Base-by-base conservation (phyloP, 2,888 invertebrate species). In the Pycnomerus fuliginosus region DNA sequence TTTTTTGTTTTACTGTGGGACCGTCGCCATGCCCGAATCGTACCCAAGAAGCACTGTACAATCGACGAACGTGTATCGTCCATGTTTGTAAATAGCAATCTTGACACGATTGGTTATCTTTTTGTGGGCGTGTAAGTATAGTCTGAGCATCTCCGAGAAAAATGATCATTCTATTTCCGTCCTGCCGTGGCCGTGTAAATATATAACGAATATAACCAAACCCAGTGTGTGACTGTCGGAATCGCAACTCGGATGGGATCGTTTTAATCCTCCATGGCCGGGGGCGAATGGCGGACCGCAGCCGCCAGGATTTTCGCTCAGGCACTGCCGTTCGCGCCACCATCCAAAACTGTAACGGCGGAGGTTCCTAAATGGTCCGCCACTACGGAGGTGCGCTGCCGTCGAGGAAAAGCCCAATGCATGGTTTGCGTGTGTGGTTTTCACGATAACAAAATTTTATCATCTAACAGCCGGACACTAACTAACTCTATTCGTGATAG, bases 231-330 rank as follows among this genome's bases (percentile, higher is more conserved):
- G n/a, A n/a, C n/a, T n/a, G n/a, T n/a, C n/a, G n/a, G n/a, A n/a
- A n/a, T n/a, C n/a, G n/a, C n/a, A n/a, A n/a, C n/a, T n/a, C n/a
- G n/a, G n/a, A n/a, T n/a, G n/a, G n/a, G n/a, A n/a, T n/a, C n/a
- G n/a, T n/a, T n/a, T n/a, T n/a, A n/a, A n/a, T n/a, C n/a, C n/a
- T n/a, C n/a, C n/a, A n/a, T n/a, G n/a, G n/a, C n/a, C n/a, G n/a
- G n/a, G 44, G 46, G 44, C 33, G 44, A 47, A 25, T 67, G 78
- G 56, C 76, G 76, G 44, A 72, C 66, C 60, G 77, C 79, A 47
- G 73, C 78, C 53, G 70, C 79, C 41, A 65, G 79, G 41, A 76
- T 79, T 45, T 76, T 72, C 52, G 64, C 65, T 22, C 60, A 65
- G 44, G 69, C 68, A 11, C 48, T 69, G 42, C 67, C 66, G 14